phyloP scores from a whole-genome alignment of 2,888 invertebrate genomes.

The Tridacna crocea region DNA sequence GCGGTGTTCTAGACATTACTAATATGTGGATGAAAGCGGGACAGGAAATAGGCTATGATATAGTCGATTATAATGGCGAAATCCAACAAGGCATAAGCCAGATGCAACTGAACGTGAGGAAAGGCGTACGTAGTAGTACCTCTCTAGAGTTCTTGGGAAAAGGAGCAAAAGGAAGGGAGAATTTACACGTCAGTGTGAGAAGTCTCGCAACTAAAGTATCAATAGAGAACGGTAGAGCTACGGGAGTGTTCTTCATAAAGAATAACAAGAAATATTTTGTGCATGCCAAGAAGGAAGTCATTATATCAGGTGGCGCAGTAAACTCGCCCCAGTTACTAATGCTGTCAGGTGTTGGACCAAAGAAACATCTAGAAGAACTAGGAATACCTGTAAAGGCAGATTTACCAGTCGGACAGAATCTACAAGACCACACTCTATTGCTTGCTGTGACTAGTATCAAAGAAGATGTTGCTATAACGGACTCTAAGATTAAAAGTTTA shows the following conservation, averaged over 20 bases:
- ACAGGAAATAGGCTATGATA: constrained; percentile 48
- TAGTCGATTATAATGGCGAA: constrained; percentile 53
- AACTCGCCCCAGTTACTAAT: constrained; percentile 83
- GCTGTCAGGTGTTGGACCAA: constrained; percentile 83
- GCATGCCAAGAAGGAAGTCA: constrained; percentile 74
- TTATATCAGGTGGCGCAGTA: constrained; percentile 82
- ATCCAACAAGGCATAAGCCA: constrained; percentile 49
- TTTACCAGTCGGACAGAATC: constrained; percentile 75
- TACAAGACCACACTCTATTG: constrained; percentile 48
- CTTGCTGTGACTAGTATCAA: constrained; percentile 31
- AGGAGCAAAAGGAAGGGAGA: constrained; percentile 36
- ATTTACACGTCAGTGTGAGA: constrained; percentile 47
- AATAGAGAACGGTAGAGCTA: constrained; percentile 69
- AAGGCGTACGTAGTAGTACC: constrained; percentile 49
- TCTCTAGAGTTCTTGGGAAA: constrained; percentile 50
- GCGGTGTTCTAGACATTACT: constrained; percentile 44
- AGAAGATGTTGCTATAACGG: constrained; percentile 36
- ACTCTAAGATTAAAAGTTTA: constrained; percentile 33
- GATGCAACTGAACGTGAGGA: constrained; percentile 46
- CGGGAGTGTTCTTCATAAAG: constrained; percentile 71
- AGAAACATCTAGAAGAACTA: constrained; percentile 77
- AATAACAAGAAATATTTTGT: constrained; percentile 63
- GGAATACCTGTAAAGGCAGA: constrained; percentile 78
- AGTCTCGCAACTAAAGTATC: constrained; percentile 71
- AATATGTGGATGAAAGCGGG: constrained; percentile 50